Evolutionary conservation across 92 coral and sea anemone genomes (phyloP), one percentile per base, ranked within the genome.

Genomic region (Zoanthus sociatus): DNA sequence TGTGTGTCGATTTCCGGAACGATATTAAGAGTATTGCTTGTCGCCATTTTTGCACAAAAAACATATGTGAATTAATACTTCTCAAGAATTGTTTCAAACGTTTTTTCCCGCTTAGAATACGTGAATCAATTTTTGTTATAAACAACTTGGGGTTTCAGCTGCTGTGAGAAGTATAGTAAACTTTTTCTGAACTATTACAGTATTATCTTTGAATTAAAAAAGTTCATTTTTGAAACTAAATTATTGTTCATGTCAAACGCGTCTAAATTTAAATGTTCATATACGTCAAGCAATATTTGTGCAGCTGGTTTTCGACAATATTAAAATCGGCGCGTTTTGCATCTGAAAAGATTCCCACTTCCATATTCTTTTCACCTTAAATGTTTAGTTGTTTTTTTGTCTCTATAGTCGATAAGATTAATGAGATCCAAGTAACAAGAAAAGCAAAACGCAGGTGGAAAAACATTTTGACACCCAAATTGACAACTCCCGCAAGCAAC

Each of bases 1-100:
- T 51, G 51, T 69, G 44, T 11, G 86, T 69, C 79, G 32, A 86
- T 84, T 87, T 90, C 90, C 90, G 90, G 81, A 0, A 30, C 32
- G 64, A 66, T 67, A 79, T 79, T 79, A 69, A 17, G 32, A 21
- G 5, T 63, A 63, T 63, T 63, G 69, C 10, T 63, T 17, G 17
- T 47, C 26, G 12, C 54, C 32, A 15, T 58, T 47, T 13, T 79
- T 46, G 55, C 55, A 50, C 55, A 50, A 50, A 50, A 7, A 50
- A 50, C 55, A 50, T 7, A 50, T 50, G 4, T 1, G 7, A 37
- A 4, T 37, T 37, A 26, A 26, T 26, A 50, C 12, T 50, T 50
- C 7, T 7, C 9, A 50, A 50, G 55, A 7, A 7, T 50, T 50
- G 55, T 3, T 50, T 50, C 55, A 50, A 50, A 5, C 1, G 55